Evolutionary conservation across 2,888 invertebrate genomes (phyloP), one percentile per base, ranked within the genome.

Genomic region (Eutolmus rufibarbis): DNA sequence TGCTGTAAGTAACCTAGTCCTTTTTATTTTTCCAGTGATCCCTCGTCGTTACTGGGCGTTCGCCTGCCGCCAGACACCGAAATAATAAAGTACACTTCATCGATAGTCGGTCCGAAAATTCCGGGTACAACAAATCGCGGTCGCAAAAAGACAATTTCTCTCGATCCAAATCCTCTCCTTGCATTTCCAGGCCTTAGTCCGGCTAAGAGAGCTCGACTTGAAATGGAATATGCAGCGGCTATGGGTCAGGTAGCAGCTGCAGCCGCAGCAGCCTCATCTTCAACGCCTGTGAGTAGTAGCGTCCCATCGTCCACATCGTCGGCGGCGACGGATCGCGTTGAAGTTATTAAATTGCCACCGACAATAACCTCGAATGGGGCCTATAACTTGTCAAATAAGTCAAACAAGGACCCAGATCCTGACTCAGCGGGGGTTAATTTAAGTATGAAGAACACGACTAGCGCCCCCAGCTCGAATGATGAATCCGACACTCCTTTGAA

Each of bases 71-170:
- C 97, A 57, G 97, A 97, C 91, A 97, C 97, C 77, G 97, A 97
- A 93, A 97, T 97, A 89, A 97, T 97, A 91, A 97, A 97, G 93
- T 97, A 97, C 92, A 97, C 97, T 89, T 97, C 97, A 89, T 97
- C 97, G 88, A 95, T 97, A 91, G 96, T 96, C 89, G 97, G 97
- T 88, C 97, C 97, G 87, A 97, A 97, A 94, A 94, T 96, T 89
- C 96, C 96, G 16, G 97, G 97, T 88, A 96, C 96, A 89, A 97
- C 97, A 89, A 97, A 96, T 91, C 94, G 97, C 84, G 97, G 97
- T 87, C 94, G 97, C 88, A 97, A 97, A 94, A 97, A 97, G 94
- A 97, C 97, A 84, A 97, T 97, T 91, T 97, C 97, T 0, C 93
- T 97, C 90, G 97, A 97, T 93, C 96, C 97, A 89, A 92, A 91